Conservation (phyloP, 2,888 invertebrate genomes). For the Hartigia nigra region DNA sequence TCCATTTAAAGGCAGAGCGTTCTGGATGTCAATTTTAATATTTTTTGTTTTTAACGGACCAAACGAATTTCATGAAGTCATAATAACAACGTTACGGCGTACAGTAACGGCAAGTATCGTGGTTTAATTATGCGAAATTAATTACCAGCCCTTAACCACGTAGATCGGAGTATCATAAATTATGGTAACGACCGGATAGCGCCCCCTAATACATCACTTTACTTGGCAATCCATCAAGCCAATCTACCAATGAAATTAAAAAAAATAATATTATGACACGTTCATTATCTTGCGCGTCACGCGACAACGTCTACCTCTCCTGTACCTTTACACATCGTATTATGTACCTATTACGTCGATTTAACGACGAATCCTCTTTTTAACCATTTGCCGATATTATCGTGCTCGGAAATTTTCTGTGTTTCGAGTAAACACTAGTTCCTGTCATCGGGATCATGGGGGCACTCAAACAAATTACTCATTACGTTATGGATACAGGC, state of each 20-base stretch:
- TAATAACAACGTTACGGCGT: too few species aligned
- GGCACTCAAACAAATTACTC: too few species aligned
- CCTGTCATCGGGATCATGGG: too few species aligned
- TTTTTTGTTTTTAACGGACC: too few species aligned
- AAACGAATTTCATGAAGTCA: too few species aligned
- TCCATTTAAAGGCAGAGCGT: neutral
- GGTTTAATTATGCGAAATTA: too few species aligned
- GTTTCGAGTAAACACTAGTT: neutral
- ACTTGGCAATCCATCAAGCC: constrained; percentile 31
- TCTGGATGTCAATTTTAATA: neutral
- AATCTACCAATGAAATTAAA: constrained; percentile 12
- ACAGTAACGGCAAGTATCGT: too few species aligned
- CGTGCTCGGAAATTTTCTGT: constrained; percentile 3
- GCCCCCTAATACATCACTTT: constrained; percentile 30
- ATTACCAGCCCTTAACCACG: constrained; percentile 19
- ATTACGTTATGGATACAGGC: too few species aligned
- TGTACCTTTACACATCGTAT: constrained; percentile 15
- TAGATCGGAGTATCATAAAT: constrained; percentile 31
- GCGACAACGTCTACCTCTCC: constrained; percentile 11
- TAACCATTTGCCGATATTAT: neutral
- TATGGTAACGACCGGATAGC: constrained; percentile 26
- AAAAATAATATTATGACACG: constrained; percentile 19
- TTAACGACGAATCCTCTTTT: too few species aligned
- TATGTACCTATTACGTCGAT: neutral
- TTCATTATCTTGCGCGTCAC: constrained; percentile 30